Conservation (phyloP, 2,113 vertebrate species). For the Sinosuthora webbiana region DNA sequence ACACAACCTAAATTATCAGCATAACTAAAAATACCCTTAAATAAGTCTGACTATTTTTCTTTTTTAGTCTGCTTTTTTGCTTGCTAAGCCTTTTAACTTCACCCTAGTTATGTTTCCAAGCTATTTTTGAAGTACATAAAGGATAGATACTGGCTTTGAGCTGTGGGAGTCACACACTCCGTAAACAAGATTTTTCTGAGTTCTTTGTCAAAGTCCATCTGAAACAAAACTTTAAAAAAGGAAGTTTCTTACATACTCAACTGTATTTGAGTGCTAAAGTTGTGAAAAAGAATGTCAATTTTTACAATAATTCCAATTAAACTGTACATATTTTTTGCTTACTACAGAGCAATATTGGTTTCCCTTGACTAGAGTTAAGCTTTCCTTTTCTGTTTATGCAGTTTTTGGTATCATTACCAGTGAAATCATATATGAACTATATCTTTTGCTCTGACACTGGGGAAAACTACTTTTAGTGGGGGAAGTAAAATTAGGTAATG, state of each 20-base stretch:
- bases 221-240: background rate
- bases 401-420: background rate
- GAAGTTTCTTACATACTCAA: background rate
- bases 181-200: background rate
- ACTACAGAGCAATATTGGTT: background rate
- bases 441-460: background rate
- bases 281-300: background rate
- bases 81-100: background rate
- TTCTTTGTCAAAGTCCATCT: background rate
- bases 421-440: background rate
- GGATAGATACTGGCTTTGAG: background rate
- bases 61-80: background rate
- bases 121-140: background rate
- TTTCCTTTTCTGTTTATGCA: background rate
- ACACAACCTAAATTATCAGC: background rate
- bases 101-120: background rate
- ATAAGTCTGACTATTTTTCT: background rate
- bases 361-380: background rate
- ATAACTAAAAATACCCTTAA: background rate
- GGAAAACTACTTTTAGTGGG: background rate
- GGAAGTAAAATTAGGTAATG: background rate
- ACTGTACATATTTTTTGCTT: background rate
- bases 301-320: background rate
- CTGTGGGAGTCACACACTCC: background rate
- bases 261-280: background rate